These are phyloP conservation scores for Oligia latruncula DNA, from an alignment of 2,888 invertebrate species.

Conservation along the genomic window DNA sequence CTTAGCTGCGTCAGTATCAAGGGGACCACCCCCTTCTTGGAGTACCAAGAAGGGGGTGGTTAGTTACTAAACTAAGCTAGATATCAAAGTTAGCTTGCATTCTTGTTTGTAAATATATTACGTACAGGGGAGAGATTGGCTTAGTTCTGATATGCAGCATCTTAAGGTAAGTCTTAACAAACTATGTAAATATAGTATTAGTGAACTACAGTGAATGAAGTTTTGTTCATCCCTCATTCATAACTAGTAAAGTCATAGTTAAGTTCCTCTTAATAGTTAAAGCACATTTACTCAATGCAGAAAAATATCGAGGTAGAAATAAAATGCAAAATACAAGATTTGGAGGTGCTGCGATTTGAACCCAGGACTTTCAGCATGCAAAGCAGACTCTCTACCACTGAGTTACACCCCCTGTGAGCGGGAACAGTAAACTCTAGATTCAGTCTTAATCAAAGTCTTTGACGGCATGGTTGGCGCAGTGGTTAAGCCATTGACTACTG, in stretches of 20 bases:
- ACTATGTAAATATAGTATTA: background rate
- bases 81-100: constrained; percentile 14
- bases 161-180: background rate
- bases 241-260: background rate
- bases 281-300: background rate
- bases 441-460: background rate
- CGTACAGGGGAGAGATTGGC: background rate
- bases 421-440: too few species aligned
- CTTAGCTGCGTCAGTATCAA: background rate
- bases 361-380: constrained; percentile 92
- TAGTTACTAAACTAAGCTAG: background rate
- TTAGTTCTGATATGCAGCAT: background rate
- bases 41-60: too few species aligned
- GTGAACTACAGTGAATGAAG: background rate
- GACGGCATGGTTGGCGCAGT: too few species aligned
- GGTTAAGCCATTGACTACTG: too few species aligned
- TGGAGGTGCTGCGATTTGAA: constrained; percentile 92
- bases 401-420: constrained; percentile 66
- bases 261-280: background rate
- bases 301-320: background rate
- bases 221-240: background rate
- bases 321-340: constrained; percentile 12
- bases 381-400: constrained; percentile 89
- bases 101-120: constrained; percentile 1
- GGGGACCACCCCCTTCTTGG: background rate